A percentile compares a stretch with the other conserved stretches of the same genome.
phyloP scores from a whole-genome alignment of 2,113 vertebrate genomes.

The Mormoops blainvillei region DNA sequence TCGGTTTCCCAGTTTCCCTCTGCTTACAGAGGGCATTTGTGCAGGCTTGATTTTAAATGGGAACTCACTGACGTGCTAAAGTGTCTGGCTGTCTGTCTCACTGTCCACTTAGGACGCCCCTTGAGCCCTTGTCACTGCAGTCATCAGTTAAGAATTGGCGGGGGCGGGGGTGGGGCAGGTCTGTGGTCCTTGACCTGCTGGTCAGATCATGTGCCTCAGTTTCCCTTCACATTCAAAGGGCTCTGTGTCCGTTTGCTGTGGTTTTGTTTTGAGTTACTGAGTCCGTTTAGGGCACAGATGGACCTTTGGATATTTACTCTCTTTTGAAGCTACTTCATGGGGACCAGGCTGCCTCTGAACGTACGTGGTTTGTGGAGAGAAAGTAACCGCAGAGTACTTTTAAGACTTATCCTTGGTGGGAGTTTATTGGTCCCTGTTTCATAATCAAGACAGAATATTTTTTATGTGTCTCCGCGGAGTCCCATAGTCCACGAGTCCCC shows the following conservation, averaged over 20 bases:
- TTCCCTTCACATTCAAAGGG: neutral
- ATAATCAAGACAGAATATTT: neutral
- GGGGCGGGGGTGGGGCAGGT: neutral
- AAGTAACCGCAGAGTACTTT: neutral
- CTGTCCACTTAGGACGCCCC: slow-evolving; percentile 37
- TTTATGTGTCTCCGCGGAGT: neutral
- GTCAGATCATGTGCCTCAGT: neutral
- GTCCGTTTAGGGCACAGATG: neutral
- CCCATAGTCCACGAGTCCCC: too few species aligned
- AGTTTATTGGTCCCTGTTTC: neutral
- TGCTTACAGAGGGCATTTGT: slow-evolving; percentile 7
- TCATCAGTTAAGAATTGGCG: slow-evolving; percentile 45
- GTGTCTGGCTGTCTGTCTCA: slow-evolving; percentile 51
- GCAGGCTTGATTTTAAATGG: slow-evolving; percentile 58
- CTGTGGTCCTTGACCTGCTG: slow-evolving; percentile 5
- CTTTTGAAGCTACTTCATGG: neutral
- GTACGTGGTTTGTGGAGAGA: neutral
- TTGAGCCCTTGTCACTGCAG: slow-evolving; percentile 48
- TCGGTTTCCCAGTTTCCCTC: neutral
- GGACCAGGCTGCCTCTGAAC: neutral
- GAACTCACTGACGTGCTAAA: slow-evolving; percentile 57
- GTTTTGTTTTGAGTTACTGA: slow-evolving; percentile 14
- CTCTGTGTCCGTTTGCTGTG: neutral
- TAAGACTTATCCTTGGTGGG: neutral
- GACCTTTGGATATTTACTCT: neutral